Conservation (phyloP, 2,888 invertebrate genomes). For the Falcaria lacertinaria region DNA sequence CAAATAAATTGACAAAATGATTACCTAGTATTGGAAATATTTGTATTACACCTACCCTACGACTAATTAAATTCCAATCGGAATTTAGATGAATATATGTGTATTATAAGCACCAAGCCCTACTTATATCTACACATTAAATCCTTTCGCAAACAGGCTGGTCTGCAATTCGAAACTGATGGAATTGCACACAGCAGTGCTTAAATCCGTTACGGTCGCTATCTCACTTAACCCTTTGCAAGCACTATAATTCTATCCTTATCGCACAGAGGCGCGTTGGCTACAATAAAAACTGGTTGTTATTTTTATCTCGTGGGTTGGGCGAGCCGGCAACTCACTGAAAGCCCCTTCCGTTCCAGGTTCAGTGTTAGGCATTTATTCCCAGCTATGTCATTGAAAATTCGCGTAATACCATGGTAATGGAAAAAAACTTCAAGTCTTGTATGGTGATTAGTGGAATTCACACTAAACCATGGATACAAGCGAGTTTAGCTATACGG, state of each 20-base stretch:
- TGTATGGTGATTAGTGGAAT: no score
- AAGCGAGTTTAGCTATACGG: no score
- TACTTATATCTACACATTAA: conserved; percentile 5
- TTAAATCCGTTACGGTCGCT: conserved; percentile 65
- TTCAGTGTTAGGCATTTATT: conserved; percentile 41
- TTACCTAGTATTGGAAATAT: no score
- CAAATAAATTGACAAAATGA: no score
- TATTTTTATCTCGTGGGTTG: conserved; percentile 75
- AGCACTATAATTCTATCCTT: conserved; percentile 61
- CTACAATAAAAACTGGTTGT: conserved; percentile 76
- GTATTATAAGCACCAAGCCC: conserved; percentile 1
- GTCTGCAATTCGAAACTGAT: conserved; percentile 48
- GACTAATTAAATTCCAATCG: no score
- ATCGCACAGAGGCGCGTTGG: conserved; percentile 61
- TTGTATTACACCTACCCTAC: no score
- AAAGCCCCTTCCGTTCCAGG: conserved; percentile 67
- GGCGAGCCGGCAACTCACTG: conserved; percentile 60
- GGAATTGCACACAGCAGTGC: conserved; percentile 66
- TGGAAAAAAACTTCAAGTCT: no score
- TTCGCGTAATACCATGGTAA: conserved; percentile 3
- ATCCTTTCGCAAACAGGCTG: conserved; percentile 20
- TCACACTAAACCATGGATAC: no score
- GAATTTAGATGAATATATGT: no score
- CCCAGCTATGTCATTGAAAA: conserved; percentile 18
- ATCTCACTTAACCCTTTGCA: conserved; percentile 57